Evolutionary conservation across 2,113 vertebrate species (phyloP).

Genomic region (Polypterus bichir): DNA sequence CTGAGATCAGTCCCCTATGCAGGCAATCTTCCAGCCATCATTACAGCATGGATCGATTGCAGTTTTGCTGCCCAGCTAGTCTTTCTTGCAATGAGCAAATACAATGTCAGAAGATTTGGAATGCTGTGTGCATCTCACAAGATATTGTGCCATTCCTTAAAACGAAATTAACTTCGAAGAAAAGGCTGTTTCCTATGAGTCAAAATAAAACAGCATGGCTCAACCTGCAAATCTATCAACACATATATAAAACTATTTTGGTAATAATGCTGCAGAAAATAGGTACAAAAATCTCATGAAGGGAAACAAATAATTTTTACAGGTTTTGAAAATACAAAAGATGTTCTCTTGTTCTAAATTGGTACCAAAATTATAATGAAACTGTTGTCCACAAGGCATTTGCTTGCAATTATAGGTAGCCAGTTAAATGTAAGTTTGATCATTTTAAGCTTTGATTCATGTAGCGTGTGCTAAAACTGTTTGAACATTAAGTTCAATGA

Average conservation of each 20-base stretch:
- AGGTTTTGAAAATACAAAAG: no score
- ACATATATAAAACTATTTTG: not conserved
- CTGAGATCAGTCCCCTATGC: slow-evolving; percentile 44
- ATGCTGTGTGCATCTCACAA: slow-evolving; percentile 28
- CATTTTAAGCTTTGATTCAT: no score
- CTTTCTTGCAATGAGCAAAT: slow-evolving; percentile 23
- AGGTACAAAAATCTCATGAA: no score
- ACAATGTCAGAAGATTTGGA: not conserved
- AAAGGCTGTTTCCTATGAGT: slow-evolving; percentile 3
- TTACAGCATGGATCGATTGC: slow-evolving; percentile 42
- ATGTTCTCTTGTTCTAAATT: no score
- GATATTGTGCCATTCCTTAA: slow-evolving; percentile 24
- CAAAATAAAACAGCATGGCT: slow-evolving; percentile 2
- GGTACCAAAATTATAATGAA: no score
- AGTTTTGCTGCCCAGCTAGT: slow-evolving; percentile 23
- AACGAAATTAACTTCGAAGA: slow-evolving; percentile 35
- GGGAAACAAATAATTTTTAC: no score
- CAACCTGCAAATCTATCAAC: not conserved
- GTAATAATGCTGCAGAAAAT: no score
- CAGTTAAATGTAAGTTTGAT: no score
- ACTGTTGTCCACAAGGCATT: no score
- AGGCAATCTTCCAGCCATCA: slow-evolving; percentile 57
- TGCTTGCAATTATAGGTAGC: no score
- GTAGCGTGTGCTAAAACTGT: no score
- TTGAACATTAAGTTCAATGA: no score